These are phyloP conservation scores for Xiphorhynchus erythropygius DNA, from an alignment of 2,797 vertebrate species.

Conservation along the genomic window DNA sequence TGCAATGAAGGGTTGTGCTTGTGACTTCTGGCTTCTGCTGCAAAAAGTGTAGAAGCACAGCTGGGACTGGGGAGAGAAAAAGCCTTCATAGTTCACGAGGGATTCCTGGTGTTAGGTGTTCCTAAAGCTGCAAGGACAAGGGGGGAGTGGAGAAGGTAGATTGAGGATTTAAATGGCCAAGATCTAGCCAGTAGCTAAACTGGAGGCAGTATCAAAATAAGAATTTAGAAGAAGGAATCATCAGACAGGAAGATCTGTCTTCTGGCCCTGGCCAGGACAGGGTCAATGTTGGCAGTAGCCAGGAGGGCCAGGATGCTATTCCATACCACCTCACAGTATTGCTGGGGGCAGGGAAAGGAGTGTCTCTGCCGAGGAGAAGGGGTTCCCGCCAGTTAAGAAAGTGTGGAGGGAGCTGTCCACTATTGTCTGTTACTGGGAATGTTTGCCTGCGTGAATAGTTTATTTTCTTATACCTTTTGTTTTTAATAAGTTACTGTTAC, in stretches of 20 bases:
- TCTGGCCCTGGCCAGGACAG: not conserved
- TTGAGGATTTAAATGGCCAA: not conserved
- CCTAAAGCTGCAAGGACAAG: not conserved
- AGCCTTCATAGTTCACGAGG: not conserved
- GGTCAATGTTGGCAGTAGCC: not conserved
- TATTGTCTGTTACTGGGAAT: not conserved
- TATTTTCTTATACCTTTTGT: not conserved
- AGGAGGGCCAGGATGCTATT: not conserved
- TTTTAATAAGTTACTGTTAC: not conserved
- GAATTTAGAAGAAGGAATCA: not conserved
- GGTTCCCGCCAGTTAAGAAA: not conserved
- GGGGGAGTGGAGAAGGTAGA: not conserved
- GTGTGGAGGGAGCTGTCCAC: not conserved
- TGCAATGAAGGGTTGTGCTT: not conserved
- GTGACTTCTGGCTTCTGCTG: not conserved
- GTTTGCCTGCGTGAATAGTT: not conserved
- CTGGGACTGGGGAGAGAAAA: not conserved
- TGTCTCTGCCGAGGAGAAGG: not conserved
- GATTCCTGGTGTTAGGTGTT: not conserved
- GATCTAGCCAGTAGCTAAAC: not conserved
- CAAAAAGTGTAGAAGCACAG: not conserved
- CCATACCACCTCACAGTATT: not conserved
- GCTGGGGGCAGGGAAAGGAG: not conserved
- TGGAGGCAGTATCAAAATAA: not conserved
- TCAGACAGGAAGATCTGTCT: not conserved